A percentile compares a stretch with the other conserved stretches of the same genome.
Conservation (phyloP, 2,113 vertebrate genomes). For the Myotis brandtii region DNA sequence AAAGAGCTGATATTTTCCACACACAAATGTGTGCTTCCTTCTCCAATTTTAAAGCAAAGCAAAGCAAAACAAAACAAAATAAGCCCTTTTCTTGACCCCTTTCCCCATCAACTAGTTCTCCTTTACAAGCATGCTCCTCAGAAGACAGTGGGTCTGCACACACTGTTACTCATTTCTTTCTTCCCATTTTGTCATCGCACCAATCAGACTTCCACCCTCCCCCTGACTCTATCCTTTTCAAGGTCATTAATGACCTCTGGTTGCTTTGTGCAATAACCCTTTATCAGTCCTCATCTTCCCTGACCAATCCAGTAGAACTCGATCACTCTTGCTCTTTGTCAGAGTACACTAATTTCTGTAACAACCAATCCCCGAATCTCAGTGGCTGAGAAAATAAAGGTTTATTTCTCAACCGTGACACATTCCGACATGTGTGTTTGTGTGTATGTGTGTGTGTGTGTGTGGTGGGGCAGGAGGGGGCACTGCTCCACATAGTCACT, state of each 20-base stretch:
- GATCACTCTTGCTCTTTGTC: not conserved
- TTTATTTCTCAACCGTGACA: not conserved
- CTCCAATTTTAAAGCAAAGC: not conserved
- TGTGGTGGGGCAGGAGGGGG: no score
- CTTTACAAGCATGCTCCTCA: not conserved
- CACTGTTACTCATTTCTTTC: not conserved
- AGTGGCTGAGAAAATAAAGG: not conserved
- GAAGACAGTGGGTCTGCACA: not conserved
- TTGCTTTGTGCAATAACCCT: not conserved
- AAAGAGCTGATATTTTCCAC: slow-evolving; percentile 37
- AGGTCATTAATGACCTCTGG: not conserved
- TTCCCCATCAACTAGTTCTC: not conserved
- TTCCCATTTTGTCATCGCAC: not conserved
- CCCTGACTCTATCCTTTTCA: not conserved
- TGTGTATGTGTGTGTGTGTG: not conserved
- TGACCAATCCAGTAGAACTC: not conserved
- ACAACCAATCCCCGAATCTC: not conserved
- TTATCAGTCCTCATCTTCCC: not conserved
- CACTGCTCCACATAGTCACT: not conserved
- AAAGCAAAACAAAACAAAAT: not conserved
- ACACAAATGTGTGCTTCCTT: slow-evolving; percentile 6
- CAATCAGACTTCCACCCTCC: not conserved
- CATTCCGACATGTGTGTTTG: not conserved
- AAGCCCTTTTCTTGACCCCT: not conserved
- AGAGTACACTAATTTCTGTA: not conserved